Percentiles rank a stretch among this genome's conserved stretches.
These are phyloP conservation scores for Trichonephila clavipes DNA, from an alignment of 1,140 invertebrate genomes.

Conservation along the genomic window DNA sequence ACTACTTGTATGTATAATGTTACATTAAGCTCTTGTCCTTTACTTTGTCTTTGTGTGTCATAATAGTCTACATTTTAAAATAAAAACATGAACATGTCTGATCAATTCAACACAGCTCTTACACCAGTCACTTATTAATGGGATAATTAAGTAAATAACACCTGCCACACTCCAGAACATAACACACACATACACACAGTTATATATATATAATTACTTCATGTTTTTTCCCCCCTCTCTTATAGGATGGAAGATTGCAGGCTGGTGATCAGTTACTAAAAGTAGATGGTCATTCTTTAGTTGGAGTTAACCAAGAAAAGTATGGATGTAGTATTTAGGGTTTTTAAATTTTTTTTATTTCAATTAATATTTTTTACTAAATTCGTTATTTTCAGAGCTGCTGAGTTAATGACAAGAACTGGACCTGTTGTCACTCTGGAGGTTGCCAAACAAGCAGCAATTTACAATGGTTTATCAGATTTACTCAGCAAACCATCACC, in stretches of 20 bases:
- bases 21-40: no score
- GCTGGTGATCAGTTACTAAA: conserved; percentile 98
- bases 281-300: conserved; percentile 97
- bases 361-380: background rate
- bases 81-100: no score
- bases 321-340: conserved; percentile 79
- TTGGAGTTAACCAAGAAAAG: conserved; percentile 98
- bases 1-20: no score
- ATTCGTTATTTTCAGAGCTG: conserved; percentile 86
- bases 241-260: conserved; percentile 93
- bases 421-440: conserved; percentile 95
- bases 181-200: no score
- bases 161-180: no score
- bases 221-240: background rate
- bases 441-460: conserved; percentile 98
- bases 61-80: no score
- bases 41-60: no score
- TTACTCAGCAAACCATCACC: conserved; percentile 87
- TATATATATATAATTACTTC: no score
- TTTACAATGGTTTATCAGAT: conserved; percentile 97
- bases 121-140: no score
- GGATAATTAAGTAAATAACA: no score
- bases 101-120: no score
- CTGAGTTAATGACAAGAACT: conserved; percentile 96
- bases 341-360: background rate